phyloP scores from a whole-genome alignment of 2,797 vertebrate species.

The Hydrocynus forskahlii region DNA sequence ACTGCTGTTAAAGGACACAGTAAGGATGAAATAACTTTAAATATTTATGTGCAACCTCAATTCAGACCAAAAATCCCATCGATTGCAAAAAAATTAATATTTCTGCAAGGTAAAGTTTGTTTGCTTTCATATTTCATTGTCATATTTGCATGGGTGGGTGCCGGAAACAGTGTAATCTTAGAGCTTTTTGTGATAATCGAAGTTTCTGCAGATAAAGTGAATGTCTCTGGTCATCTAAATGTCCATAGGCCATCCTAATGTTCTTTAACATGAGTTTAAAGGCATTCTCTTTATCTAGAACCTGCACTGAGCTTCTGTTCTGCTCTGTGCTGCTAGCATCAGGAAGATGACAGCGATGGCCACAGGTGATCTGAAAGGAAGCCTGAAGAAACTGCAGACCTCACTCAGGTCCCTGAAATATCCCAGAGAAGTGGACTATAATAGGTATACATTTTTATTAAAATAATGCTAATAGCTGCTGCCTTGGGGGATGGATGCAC shows the following conservation, averaged over 20 bases:
- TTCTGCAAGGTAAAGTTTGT: not conserved
- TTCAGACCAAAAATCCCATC: too few relatives aligned
- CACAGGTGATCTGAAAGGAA: constrained; percentile 88
- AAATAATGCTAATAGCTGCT: not conserved
- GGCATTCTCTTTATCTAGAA: not conserved
- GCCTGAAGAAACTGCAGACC: constrained; percentile 86
- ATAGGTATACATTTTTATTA: constrained; percentile 79
- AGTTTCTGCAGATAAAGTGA: too few relatives aligned
- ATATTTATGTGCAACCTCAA: too few relatives aligned
- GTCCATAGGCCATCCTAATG: not conserved
- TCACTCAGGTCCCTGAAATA: constrained; percentile 86
- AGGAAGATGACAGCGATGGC: constrained; percentile 70
- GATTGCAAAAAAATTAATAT: constrained; percentile 48
- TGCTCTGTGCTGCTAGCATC: not conserved
- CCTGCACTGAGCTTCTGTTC: not conserved
- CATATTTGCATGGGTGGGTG: not conserved
- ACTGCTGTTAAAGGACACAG: not conserved
- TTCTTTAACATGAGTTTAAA: not conserved
- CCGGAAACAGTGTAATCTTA: not conserved
- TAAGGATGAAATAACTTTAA: not conserved
- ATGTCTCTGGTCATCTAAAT: too few relatives aligned
- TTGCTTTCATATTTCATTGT: not conserved
- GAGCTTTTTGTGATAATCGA: not conserved
- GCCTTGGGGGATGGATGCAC: not conserved
- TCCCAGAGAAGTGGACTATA: constrained; percentile 84